Percentiles rank a stretch among this genome's conserved stretches.
Evolutionary conservation across 2,113 vertebrate species (phyloP).

Genomic region (Oryzias curvinotus): DNA sequence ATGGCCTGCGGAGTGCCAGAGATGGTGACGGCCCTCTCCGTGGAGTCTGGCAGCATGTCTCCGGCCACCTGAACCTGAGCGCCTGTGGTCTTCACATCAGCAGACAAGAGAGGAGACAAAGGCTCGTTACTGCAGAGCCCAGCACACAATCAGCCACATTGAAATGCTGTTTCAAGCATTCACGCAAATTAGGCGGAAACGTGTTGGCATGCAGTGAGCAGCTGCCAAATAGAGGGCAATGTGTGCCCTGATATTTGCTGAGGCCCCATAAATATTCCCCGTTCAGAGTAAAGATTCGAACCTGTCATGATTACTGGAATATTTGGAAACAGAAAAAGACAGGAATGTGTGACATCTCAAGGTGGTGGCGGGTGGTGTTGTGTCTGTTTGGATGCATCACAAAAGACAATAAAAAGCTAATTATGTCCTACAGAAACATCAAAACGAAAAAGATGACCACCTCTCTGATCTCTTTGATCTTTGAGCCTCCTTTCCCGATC

Average conservation of each 20-base stretch:
- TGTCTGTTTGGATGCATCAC: constrained; percentile 20
- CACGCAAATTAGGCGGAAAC: constrained; percentile 43
- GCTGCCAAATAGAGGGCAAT: constrained; percentile 59
- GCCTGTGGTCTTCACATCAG: constrained; percentile 84
- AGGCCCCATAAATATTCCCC: constrained; percentile 56
- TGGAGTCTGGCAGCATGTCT: constrained; percentile 93
- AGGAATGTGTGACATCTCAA: constrained; percentile 32
- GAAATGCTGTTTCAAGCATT: constrained; percentile 49
- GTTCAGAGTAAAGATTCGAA: constrained; percentile 40
- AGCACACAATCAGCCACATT: constrained; percentile 39
- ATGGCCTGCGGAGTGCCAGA: constrained; percentile 91
- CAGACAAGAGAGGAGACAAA: constrained; percentile 43
- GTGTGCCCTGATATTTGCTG: constrained; percentile 53
- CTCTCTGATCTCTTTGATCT: constrained; percentile 96
- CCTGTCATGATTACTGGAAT: constrained; percentile 31
- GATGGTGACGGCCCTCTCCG: constrained; percentile 91
- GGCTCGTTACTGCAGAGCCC: constrained; percentile 49
- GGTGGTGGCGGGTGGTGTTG: constrained; percentile 5
- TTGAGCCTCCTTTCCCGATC: constrained; percentile 94
- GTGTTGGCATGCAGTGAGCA: constrained; percentile 63
- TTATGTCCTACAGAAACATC: too few relatives aligned
- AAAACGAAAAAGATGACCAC: constrained; percentile 64
- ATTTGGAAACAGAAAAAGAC: constrained; percentile 25
- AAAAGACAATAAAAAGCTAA: not conserved
- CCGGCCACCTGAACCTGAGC: constrained; percentile 94